Evolutionary conservation across 2,113 vertebrate species (phyloP).

Genomic region (Oreotrochilus melanogaster): DNA sequence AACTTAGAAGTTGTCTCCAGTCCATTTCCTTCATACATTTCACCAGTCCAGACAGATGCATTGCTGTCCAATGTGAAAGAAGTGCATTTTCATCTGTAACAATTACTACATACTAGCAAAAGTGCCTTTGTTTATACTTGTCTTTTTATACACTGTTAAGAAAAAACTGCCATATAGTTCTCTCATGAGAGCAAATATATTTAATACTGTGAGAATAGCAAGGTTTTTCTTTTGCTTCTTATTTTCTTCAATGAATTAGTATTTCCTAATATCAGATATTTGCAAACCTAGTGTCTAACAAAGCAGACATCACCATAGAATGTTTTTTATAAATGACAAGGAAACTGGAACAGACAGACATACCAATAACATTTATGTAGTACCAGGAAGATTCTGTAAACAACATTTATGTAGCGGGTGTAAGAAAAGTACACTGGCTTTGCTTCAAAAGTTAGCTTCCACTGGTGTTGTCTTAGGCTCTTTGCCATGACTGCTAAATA

Average conservation of each 20-base stretch:
- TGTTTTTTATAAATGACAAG: neutral
- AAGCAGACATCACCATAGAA: neutral
- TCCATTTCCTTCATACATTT: neutral
- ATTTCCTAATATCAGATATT: neutral
- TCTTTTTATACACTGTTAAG: neutral
- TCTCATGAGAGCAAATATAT: neutral
- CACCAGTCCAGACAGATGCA: neutral
- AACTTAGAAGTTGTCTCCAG: neutral
- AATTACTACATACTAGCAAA: neutral
- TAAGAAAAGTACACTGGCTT: neutral
- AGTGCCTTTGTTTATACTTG: neutral
- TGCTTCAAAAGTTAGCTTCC: neutral
- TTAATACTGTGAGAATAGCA: neutral
- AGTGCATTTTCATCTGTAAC: neutral
- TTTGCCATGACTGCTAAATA: neutral
- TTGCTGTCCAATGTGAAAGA: neutral
- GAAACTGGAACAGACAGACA: neutral
- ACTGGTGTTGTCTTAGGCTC: neutral
- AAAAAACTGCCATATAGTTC: neutral
- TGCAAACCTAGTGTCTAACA: neutral
- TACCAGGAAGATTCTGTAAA: neutral
- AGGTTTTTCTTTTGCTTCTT: neutral
- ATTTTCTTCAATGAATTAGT: neutral
- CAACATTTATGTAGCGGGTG: neutral
- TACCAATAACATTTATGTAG: neutral